Evolutionary conservation across 2,888 invertebrate species (phyloP), one percentile per base, ranked within the genome.

Genomic region (Eremobia ochroleuca): DNA sequence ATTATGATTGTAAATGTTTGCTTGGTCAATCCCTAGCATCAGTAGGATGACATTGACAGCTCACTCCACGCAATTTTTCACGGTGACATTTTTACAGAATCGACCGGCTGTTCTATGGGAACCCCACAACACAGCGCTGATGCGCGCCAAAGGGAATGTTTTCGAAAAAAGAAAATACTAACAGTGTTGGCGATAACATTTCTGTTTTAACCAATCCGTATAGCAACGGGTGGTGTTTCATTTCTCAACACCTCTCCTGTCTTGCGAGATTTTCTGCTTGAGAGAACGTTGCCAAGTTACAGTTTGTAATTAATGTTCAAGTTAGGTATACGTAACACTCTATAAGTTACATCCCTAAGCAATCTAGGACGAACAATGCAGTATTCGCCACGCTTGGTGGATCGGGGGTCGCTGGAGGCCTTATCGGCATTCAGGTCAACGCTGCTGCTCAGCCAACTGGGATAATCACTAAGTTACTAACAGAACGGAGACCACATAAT

Each of bases 301-400:
- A 46, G 4, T 0, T 55, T 28, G 18, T 67, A 34, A 61, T 61
- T 77, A 61, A 67, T 37, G 18, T 34, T 37, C n/a, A 64, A 64
- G 43, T 76, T 55, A 18, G 25, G 37, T 37, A 15, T 43, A 34
- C 13, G 28, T 46, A 52, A 28, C 28, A 28, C 21, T 4, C n/a
- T 25, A 31, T 46, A 46, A 21, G 46, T 28, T 13, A 74, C 64
- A 74, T 46, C 21, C 43, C 43, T 37, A 52, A 61, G 59, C 52
- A 79, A 79, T 79, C 21, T 73, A 28, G 31, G 11, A 40, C 40
- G 49, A 74, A 73, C 81, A 81, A 81, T 68, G 55, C 62, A 58
- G 34, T 58, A 1, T 28, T 67, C 34, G 13, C 43, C 43, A 6
- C 73, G 55, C 67, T 73, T 55, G 46, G 9, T n/a, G 37, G 25